Evolutionary conservation across 2,113 vertebrate genomes (phyloP).

Genomic region (Pelmatolapia mariae): DNA sequence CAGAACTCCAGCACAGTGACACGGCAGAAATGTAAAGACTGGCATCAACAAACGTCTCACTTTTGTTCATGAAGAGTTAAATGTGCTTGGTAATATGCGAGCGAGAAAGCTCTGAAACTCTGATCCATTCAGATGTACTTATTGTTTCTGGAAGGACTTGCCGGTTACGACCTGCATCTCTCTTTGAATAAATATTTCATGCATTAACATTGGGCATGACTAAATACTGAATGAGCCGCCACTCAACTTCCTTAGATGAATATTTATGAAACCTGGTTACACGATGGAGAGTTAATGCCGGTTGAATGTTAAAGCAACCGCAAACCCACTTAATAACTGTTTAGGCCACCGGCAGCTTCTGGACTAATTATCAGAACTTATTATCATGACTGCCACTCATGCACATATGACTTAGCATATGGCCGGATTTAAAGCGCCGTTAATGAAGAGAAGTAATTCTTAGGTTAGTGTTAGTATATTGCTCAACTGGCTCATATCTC

Average conservation of each 20-base stretch:
- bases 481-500: not conserved
- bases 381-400: not conserved
- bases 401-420: not conserved
- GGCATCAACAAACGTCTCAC: not conserved
- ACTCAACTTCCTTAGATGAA: conserved; percentile 23
- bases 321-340: not conserved
- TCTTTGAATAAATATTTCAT: not conserved
- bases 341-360: not conserved
- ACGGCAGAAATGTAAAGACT: not conserved
- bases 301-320: conserved; percentile 12
- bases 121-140: not conserved
- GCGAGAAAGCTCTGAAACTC: not conserved
- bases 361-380: not conserved
- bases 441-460: not conserved
- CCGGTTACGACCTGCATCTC: not conserved
- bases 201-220: conserved; percentile 4
- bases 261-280: conserved; percentile 27
- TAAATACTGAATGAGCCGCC: conserved; percentile 22
- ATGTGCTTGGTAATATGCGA: not conserved
- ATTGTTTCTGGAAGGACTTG: not conserved
- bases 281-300: not conserved
- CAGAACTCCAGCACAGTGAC: not conserved
- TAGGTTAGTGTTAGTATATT: not conserved
- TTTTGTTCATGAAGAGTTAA: not conserved
- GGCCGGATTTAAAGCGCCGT: not conserved